Conservation (phyloP, 2,797 vertebrate species). For the Sandelia bainsii region DNA sequence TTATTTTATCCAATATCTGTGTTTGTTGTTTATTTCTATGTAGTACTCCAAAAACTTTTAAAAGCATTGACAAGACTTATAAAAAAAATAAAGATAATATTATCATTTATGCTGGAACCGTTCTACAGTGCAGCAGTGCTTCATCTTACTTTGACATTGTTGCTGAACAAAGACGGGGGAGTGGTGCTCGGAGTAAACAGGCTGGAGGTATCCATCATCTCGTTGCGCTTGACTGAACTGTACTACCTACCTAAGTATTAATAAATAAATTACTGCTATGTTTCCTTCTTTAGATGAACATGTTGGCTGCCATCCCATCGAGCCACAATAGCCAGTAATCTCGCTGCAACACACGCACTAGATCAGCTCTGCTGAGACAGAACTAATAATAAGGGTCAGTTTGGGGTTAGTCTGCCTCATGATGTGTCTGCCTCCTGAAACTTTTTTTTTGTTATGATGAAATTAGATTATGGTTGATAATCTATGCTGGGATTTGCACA, state of each 20-base stretch:
- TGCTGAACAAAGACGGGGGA: constrained; percentile 35
- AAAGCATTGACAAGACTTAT: constrained; percentile 23
- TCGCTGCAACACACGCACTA: constrained; percentile 11
- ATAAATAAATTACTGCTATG: constrained; percentile 38
- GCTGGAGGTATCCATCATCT: constrained; percentile 37
- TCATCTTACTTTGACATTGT: constrained; percentile 13
- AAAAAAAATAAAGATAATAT: constrained; percentile 27
- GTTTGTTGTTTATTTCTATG: constrained; percentile 19
- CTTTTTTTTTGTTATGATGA: constrained; percentile 3
- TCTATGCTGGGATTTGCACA: constrained; percentile 35
- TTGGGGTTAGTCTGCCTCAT: constrained; percentile 25
- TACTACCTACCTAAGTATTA: constrained; percentile 38
- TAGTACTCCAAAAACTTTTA: neutral
- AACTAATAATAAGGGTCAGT: constrained; percentile 37
- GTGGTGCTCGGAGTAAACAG: constrained; percentile 24
- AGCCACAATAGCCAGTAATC: constrained; percentile 43
- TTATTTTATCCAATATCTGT: no score
- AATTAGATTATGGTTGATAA: constrained; percentile 44
- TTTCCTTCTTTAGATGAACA: constrained; percentile 36
- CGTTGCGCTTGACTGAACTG: constrained; percentile 35
- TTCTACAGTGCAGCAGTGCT: constrained; percentile 24
- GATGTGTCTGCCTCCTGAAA: constrained; percentile 27
- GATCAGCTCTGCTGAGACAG: constrained; percentile 21
- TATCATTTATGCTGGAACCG: constrained; percentile 28
- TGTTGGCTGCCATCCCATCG: constrained; percentile 28